Base-by-base conservation (phyloP, 2,797 vertebrate genomes). In the Labroides dimidiatus region DNA sequence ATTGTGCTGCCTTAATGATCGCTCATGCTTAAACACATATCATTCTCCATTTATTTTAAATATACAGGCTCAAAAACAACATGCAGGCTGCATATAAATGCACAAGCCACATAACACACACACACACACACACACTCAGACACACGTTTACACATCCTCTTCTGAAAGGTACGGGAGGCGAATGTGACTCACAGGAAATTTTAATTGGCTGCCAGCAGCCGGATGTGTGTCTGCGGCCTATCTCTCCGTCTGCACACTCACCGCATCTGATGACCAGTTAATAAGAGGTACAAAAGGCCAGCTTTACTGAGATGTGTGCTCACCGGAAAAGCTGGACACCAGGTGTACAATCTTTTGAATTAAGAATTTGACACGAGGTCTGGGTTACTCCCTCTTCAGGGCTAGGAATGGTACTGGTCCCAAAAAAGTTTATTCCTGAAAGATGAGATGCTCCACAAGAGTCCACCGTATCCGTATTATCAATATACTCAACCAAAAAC, bases 341-440 rank as follows among this genome's bases (percentile, higher is more conserved):
- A 76, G 82, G 77, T 80, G 80, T 60, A 55, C 70, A 71, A 78
- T 77, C 70, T 76, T 88, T 87, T 86, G 79, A 84, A 80, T 89
- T 82, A 85, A 68, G 75, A 67, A 68, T 64, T 51, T 54, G 60
- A 82, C 48, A 57, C 57, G 59, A 54, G 57, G 69, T 66, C 70
- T 73, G 56, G 41, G 53, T 49, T 61, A 47, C 68, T 71, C 47
- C 75, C 41, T 51, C 21, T 54, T 47, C 16, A 33, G 61, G 51
- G 57, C 54, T 58, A 71, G 80, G 52, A 84, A 78, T 36, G 79
- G 65, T 42, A 61, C 13, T 52, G 41, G 23, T 55, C 23, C 27
- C 4, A 43, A 61, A 45, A n/a, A 45, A 56, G 45, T 51, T 11
- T 49, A 36, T 81, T 68, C 23, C 62, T 73, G 54, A 33, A 47